Evolutionary conservation across 2,113 vertebrate genomes (phyloP).

Genomic region (Pampusana beccarii): DNA sequence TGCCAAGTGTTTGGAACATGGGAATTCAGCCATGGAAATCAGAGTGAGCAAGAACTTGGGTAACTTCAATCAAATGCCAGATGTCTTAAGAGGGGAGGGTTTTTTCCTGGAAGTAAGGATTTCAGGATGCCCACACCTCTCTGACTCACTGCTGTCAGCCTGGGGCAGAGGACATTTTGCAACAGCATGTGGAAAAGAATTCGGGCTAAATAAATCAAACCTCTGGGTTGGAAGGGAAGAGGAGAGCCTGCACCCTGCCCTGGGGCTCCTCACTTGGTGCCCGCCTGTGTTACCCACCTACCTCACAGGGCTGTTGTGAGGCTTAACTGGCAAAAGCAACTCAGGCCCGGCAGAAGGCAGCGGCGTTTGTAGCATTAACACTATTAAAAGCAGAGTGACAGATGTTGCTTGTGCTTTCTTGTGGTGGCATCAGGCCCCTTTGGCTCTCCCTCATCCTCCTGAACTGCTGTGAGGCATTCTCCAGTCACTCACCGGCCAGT

Average conservation of each 20-base stretch:
- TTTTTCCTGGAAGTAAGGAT: background rate
- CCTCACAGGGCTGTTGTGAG: slow-evolving; percentile 46
- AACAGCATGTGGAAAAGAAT: background rate
- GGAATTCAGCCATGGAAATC: background rate
- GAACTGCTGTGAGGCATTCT: background rate
- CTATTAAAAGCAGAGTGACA: slow-evolving; percentile 48
- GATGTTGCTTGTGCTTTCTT: background rate
- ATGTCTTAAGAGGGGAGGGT: background rate
- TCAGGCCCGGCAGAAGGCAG: accelerated
- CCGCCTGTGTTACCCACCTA: background rate
- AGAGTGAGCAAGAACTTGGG: background rate
- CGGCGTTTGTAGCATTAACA: background rate
- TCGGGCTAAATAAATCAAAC: background rate
- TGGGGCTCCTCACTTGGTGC: background rate
- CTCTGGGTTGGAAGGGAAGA: background rate
- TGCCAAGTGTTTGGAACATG: background rate
- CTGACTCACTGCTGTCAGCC: background rate
- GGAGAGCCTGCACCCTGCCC: background rate
- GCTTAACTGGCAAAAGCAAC: background rate
- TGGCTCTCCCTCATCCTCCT: background rate
- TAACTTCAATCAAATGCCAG: background rate
- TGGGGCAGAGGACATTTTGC: background rate
- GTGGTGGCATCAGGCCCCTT: accelerated
- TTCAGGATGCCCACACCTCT: background rate
- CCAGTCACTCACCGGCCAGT: background rate